Conservation (phyloP, 2,888 invertebrate genomes). For the Sesia apiformis region DNA sequence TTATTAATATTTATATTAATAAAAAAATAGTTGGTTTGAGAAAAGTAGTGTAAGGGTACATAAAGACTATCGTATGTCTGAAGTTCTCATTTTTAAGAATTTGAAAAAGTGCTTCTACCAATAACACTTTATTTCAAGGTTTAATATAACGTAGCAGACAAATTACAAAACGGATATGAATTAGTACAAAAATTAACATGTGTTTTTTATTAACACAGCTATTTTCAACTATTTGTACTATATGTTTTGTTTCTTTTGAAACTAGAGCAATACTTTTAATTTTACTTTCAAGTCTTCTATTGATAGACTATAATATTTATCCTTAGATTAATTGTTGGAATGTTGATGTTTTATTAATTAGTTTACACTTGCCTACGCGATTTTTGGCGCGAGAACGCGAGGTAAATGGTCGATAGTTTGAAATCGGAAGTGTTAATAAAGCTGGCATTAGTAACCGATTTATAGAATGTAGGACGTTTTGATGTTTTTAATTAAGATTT, state of each 20-base stretch:
- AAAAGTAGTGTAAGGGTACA: background rate
- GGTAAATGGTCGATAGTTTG: no score
- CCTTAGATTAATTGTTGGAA: constrained; percentile 40
- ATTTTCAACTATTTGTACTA: constrained; percentile 10
- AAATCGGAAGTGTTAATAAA: background rate
- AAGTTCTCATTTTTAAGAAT: background rate
- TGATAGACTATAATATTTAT: constrained; percentile 7
- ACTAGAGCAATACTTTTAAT: constrained; percentile 42
- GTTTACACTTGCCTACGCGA: background rate
- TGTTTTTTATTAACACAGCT: constrained; percentile 33
- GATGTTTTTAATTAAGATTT: background rate
- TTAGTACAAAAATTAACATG: constrained; percentile 44
- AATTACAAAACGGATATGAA: constrained; percentile 20
- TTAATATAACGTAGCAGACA: background rate
- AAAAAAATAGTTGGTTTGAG: constrained; percentile 22
- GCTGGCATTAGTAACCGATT: background rate
- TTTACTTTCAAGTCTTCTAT: constrained; percentile 40
- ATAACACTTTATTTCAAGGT: constrained; percentile 14
- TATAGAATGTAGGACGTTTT: background rate
- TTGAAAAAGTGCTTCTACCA: background rate
- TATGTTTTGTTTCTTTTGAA: constrained; percentile 45
- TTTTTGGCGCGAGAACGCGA: no score
- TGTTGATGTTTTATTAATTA: constrained; percentile 32
- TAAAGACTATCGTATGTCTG: background rate
- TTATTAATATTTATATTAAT: constrained; percentile 43